A percentile compares a stretch with the other conserved stretches of the same genome.
Evolutionary conservation across 2,888 invertebrate species (phyloP).

Genomic region (Coenonympha arcania): DNA sequence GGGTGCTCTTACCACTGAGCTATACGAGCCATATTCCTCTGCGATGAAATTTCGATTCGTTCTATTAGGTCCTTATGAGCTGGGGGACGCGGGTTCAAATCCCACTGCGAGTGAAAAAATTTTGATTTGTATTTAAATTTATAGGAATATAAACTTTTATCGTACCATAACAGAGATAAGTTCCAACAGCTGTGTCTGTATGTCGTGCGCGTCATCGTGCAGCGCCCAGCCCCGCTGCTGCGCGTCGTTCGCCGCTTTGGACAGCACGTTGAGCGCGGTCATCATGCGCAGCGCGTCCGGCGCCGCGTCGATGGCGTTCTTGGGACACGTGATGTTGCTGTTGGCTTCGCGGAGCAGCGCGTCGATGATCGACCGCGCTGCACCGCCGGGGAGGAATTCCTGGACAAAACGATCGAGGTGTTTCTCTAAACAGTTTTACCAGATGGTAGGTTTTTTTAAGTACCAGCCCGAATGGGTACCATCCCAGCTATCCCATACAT

Average conservation of each 20-base stretch:
- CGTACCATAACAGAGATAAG: conserved; percentile 88
- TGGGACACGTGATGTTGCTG: conserved; percentile 66
- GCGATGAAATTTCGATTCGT: too few species aligned
- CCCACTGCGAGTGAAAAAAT: too few species aligned
- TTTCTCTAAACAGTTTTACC: too few species aligned
- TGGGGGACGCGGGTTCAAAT: too few species aligned
- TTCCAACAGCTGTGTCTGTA: conserved; percentile 87
- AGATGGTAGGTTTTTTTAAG: too few species aligned
- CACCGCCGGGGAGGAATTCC: conserved; percentile 67
- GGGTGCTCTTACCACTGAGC: too few species aligned
- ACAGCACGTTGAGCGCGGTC: conserved; percentile 86
- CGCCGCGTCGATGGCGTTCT: conserved; percentile 83
- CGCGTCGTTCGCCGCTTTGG: conserved; percentile 93
- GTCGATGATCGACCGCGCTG: conserved; percentile 65
- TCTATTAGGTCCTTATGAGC: too few species aligned
- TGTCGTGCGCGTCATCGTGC: conserved; percentile 93
- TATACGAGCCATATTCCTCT: too few species aligned
- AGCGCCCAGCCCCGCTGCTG: conserved; percentile 97
- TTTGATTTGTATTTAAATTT: too few species aligned
- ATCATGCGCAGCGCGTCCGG: conserved; percentile 88
- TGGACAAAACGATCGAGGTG: conserved; percentile 29
- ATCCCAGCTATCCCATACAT: too few species aligned
- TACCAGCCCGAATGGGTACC: too few species aligned
- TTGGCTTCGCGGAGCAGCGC: conserved; percentile 64
- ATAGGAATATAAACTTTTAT: neutral